Evolutionary conservation across 1,140 invertebrate genomes (phyloP).

Genomic region (Acarapis woodi): DNA sequence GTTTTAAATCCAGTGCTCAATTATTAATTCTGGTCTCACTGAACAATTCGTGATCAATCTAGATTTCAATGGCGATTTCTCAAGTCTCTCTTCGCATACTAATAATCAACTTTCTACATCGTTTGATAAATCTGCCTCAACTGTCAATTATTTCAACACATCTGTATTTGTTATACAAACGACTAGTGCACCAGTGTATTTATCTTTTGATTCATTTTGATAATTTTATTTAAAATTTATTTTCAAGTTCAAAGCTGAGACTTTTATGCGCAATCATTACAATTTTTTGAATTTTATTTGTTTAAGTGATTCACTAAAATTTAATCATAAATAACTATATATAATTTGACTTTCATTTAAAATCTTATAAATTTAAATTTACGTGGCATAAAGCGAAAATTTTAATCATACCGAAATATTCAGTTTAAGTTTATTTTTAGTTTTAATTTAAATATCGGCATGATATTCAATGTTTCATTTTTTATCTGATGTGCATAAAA

Average conservation of each 20-base stretch:
- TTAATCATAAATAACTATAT: no score
- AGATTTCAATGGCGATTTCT: constrained; percentile 33
- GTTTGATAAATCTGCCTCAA: constrained; percentile 1
- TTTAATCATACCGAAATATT: neutral
- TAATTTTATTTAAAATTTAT: no score
- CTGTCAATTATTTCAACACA: constrained; percentile 29
- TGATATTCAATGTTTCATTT: no score
- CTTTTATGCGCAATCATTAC: no score
- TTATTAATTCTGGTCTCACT: constrained; percentile 29
- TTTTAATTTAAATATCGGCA: no score
- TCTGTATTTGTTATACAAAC: constrained; percentile 36
- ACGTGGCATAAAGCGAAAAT: neutral
- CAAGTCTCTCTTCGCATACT: constrained; percentile 27
- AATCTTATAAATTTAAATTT: no score
- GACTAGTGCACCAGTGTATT: constrained; percentile 35
- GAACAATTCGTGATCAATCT: constrained; percentile 39
- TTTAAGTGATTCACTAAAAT: no score
- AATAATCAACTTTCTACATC: constrained; percentile 10
- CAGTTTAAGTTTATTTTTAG: neutral
- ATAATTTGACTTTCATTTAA: no score
- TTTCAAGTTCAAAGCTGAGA: no score
- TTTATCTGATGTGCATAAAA: neutral
- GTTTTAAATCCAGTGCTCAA: constrained; percentile 23
- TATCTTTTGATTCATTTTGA: no score
- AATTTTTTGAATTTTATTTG: no score